Conservation (phyloP, 2,113 vertebrate species). For the Oncorhynchus masou region DNA sequence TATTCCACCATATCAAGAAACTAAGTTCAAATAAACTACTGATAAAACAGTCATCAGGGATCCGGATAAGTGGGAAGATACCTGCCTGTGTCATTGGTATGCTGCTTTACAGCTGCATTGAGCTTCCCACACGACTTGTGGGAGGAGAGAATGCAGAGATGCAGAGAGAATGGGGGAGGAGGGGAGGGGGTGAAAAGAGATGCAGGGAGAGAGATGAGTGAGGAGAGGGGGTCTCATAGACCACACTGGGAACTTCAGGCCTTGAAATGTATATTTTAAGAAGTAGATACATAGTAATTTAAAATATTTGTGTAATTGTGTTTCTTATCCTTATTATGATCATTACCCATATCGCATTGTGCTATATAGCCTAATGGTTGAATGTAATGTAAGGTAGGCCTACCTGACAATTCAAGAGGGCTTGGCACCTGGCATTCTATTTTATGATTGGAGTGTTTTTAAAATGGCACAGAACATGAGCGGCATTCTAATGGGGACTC, state of each 20-base stretch:
- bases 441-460: conserved; percentile 26
- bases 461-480: conserved; percentile 28
- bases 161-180: conserved; percentile 24
- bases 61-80: conserved; percentile 21
- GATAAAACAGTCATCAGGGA: conserved; percentile 20
- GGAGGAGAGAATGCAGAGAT: conserved; percentile 56
- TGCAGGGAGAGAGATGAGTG: conserved; percentile 12
- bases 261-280: conserved; percentile 6
- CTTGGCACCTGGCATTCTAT: conserved; percentile 19
- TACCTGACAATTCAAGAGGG: conserved; percentile 28
- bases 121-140: conserved; percentile 59
- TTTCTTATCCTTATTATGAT: conserved; percentile 6
- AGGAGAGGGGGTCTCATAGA: background rate
- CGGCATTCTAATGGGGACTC: conserved; percentile 25
- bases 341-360: conserved; percentile 1
- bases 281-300: background rate
- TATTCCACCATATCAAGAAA: conserved; percentile 10
- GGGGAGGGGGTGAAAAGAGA: conserved; percentile 29
- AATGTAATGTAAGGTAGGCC: conserved; percentile 6
- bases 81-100: conserved; percentile 53
- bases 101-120: conserved; percentile 63
- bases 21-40: conserved; percentile 17
- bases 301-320: conserved; percentile 7
- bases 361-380: conserved; percentile 1
- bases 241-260: conserved; percentile 2